A percentile compares a stretch with the other conserved stretches of the same genome.
Evolutionary conservation across 2,888 invertebrate species (phyloP).

Genomic region (Colletes collaris): DNA sequence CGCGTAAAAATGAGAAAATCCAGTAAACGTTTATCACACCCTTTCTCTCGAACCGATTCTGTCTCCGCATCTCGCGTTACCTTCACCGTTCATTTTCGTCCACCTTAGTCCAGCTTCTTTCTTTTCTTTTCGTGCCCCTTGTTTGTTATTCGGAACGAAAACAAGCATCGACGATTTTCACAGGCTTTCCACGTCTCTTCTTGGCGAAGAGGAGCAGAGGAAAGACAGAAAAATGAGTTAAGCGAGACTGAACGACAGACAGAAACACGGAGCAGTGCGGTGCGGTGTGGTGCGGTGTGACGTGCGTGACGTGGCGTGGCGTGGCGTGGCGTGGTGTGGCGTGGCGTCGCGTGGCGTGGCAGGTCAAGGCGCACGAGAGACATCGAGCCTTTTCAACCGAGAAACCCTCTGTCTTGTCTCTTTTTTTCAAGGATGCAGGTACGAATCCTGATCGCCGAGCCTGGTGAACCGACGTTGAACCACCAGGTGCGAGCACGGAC

Average conservation of each 20-base stretch:
- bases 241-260: not conserved
- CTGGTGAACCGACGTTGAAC: slow-evolving; percentile 64
- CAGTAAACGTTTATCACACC: slow-evolving; percentile 13
- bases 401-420: slow-evolving; percentile 55
- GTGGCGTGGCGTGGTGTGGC: not conserved
- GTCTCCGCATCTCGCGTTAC: not conserved
- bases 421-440: slow-evolving; percentile 73
- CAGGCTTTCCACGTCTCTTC: slow-evolving; percentile 55
- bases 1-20: slow-evolving; percentile 3
- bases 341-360: slow-evolving; percentile 8
- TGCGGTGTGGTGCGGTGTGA: not conserved
- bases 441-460: slow-evolving; percentile 61
- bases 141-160: slow-evolving; percentile 29
- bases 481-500: slow-evolving; percentile 58
- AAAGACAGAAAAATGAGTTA: slow-evolving; percentile 49
- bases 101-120: not conserved
- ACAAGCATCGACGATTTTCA: slow-evolving; percentile 57
- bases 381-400: slow-evolving; percentile 53
- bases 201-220: slow-evolving; percentile 47
- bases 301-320: slow-evolving; percentile 4
- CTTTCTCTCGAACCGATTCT: slow-evolving; percentile 18
- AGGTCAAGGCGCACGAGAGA: slow-evolving; percentile 22
- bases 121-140: not conserved
- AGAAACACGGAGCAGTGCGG: slow-evolving; percentile 6
- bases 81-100: not conserved